Evolutionary conservation across 2,113 vertebrate species (phyloP).

Genomic region (Brachypodius melanocephalos): DNA sequence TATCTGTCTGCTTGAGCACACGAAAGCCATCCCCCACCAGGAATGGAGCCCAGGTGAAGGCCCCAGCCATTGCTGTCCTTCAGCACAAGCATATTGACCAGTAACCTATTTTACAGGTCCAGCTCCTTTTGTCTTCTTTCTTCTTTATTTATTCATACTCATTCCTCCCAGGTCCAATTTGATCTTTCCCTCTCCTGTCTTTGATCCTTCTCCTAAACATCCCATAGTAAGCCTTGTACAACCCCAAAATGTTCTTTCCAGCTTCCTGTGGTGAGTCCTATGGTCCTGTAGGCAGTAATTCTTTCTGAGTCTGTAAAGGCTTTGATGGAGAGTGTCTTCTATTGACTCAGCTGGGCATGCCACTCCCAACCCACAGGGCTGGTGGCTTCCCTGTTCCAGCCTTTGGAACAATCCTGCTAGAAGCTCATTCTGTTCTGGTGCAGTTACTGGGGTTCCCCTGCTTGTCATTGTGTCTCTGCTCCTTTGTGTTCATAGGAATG

Average conservation of each 20-base stretch:
- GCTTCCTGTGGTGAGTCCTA: background rate
- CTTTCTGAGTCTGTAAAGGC: background rate
- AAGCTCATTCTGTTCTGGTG: background rate
- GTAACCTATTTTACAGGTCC: background rate
- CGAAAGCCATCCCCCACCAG: background rate
- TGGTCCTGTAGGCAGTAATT: background rate
- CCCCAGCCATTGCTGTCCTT: background rate
- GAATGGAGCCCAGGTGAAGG: background rate
- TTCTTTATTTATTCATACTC: background rate
- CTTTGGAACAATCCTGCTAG: background rate
- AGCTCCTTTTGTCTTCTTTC: background rate
- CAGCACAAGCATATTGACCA: background rate
- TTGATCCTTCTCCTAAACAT: background rate
- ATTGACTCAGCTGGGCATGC: background rate
- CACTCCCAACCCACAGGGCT: background rate
- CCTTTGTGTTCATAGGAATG: background rate
- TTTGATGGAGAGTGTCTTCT: background rate
- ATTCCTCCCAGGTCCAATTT: background rate
- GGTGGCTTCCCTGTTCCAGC: background rate
- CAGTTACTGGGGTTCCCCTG: background rate
- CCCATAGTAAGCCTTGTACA: background rate
- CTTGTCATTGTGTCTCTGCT: background rate
- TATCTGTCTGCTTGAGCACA: background rate
- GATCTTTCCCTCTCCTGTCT: background rate
- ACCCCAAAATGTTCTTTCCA: background rate